A percentile compares a stretch with the other conserved stretches of the same genome.
These are phyloP conservation scores for Patella depressa DNA, from an alignment of 2,888 invertebrate species.

Conservation along the genomic window DNA sequence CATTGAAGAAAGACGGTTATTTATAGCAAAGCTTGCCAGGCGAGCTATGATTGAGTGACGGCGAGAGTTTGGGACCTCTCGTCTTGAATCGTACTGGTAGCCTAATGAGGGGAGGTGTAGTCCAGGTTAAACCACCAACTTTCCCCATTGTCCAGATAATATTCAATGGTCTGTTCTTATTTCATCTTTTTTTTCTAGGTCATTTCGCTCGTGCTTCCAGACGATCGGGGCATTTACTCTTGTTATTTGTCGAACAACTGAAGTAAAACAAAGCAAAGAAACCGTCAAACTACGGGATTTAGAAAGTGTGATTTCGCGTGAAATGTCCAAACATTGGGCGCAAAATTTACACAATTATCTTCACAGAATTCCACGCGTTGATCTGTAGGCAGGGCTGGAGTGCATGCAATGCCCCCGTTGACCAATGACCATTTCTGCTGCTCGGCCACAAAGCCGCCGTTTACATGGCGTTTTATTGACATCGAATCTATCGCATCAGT, in stretches of 20 bases:
- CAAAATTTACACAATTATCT: constrained; percentile 22
- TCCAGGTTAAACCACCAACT: too few species aligned
- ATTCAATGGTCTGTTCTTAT: neutral
- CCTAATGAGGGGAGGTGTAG: too few species aligned
- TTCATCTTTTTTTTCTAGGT: constrained; percentile 6
- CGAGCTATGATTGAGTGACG: neutral
- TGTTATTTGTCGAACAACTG: constrained; percentile 24
- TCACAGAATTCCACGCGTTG: constrained; percentile 4
- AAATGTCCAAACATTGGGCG: constrained; percentile 24
- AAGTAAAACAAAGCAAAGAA: constrained; percentile 21
- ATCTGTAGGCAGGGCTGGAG: constrained; percentile 4
- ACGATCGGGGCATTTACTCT: constrained; percentile 24
- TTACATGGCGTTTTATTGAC: neutral
- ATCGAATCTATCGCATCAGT: neutral
- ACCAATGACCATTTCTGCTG: neutral
- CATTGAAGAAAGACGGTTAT: constrained; percentile 26
- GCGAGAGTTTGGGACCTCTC: neutral
- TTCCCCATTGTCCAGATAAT: neutral
- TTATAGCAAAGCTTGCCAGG: constrained; percentile 17
- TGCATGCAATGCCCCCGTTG: constrained; percentile 1
- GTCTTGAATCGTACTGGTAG: too few species aligned
- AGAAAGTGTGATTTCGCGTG: constrained; percentile 28
- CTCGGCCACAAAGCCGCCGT: neutral
- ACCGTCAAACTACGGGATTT: constrained; percentile 27
- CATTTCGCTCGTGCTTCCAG: constrained; percentile 22